These are phyloP conservation scores for Homarus americanus DNA, from an alignment of 1,140 invertebrate genomes.

Conservation along the genomic window DNA sequence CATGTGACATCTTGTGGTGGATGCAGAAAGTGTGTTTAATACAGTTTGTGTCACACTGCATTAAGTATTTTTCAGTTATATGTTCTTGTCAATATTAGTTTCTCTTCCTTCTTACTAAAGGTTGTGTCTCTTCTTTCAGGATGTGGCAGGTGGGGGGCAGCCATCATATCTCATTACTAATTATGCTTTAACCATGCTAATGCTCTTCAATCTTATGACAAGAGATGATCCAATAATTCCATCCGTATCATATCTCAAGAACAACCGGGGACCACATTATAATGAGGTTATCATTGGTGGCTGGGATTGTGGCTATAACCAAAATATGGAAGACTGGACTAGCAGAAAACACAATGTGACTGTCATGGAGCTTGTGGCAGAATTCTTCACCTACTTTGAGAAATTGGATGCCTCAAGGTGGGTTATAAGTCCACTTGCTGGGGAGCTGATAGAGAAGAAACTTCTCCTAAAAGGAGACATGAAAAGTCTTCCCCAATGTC, in stretches of 20 bases:
- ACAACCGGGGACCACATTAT: neutral
- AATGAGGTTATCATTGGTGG: constrained; percentile 76
- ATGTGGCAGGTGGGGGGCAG: constrained; percentile 46
- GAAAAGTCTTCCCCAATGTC: constrained; percentile 77
- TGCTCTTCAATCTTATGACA: constrained; percentile 46
- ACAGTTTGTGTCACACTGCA: too few species aligned
- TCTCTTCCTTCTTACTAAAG: neutral
- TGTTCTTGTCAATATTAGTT: neutral
- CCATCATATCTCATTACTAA: constrained; percentile 52
- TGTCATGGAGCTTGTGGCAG: constrained; percentile 80
- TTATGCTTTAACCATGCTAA: constrained; percentile 47
- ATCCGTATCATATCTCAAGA: constrained; percentile 78
- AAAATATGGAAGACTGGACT: constrained; percentile 63
- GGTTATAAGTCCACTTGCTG: constrained; percentile 81
- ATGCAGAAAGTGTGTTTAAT: too few species aligned
- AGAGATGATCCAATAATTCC: constrained; percentile 78
- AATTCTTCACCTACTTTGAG: constrained; percentile 82
- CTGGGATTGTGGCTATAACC: constrained; percentile 80
- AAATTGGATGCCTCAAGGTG: constrained; percentile 80
- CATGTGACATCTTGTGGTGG: too few species aligned
- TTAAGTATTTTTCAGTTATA: neutral
- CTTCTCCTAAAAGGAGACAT: constrained; percentile 77
- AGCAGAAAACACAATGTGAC: constrained; percentile 73
- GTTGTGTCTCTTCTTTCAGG: constrained; percentile 25
- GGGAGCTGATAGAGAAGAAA: constrained; percentile 78